phyloP scores from a whole-genome alignment of 2,888 invertebrate genomes.

The Globia sparganii region DNA sequence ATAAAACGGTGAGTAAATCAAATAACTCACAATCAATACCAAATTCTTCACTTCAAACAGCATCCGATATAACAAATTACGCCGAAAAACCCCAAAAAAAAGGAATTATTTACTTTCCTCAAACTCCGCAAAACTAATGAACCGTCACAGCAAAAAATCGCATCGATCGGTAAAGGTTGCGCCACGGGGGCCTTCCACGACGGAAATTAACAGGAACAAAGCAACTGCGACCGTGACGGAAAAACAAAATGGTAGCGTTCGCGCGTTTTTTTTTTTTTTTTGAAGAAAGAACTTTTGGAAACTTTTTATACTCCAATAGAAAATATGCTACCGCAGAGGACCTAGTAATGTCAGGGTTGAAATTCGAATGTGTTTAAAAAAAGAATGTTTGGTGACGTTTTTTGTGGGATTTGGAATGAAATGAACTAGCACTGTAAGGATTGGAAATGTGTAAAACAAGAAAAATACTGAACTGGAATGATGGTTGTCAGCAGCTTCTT shows the following conservation, averaged over 20 bases:
- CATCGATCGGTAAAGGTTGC: slow-evolving; percentile 48
- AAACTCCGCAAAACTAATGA: slow-evolving; percentile 37
- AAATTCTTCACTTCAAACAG: slow-evolving; percentile 17
- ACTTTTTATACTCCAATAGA: background rate
- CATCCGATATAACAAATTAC: slow-evolving; percentile 27
- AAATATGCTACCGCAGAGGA: background rate
- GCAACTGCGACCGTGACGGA: slow-evolving; percentile 22
- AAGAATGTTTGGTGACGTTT: background rate
- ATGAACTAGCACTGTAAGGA: background rate
- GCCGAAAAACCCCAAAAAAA: slow-evolving; percentile 23
- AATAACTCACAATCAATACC: slow-evolving; percentile 12
- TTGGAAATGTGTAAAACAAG: background rate
- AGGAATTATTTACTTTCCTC: slow-evolving; percentile 44
- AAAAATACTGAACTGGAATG: background rate
- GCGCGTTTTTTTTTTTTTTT: slow-evolving; percentile 6
- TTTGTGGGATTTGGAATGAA: background rate
- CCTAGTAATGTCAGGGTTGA: background rate
- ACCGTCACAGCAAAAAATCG: slow-evolving; percentile 47
- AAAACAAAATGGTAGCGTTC: slow-evolving; percentile 24
- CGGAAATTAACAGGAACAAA: slow-evolving; percentile 65
- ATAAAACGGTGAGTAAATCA: background rate
- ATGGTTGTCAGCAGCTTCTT: background rate
- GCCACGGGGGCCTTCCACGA: slow-evolving; percentile 47
- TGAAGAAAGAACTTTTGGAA: slow-evolving; percentile 1
- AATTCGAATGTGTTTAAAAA: slow-evolving; percentile 16